Evolutionary conservation across 2,797 vertebrate genomes (phyloP).

Genomic region (Anableps anableps): DNA sequence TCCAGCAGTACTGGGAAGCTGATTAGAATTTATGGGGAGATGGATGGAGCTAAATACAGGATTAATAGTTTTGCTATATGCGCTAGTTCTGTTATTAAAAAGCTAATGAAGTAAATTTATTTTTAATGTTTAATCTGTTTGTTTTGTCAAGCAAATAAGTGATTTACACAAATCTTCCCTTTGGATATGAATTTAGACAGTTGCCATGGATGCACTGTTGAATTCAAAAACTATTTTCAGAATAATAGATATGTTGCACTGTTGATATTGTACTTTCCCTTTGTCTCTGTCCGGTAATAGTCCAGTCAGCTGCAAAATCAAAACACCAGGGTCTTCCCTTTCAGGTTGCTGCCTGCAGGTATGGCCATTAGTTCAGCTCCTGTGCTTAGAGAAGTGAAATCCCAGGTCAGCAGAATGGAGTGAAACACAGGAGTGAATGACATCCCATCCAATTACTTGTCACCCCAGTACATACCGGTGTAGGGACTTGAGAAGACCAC

Average conservation of each 20-base stretch:
- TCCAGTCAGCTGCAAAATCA: conserved; percentile 56
- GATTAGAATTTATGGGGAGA: not conserved
- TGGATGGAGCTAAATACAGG: not conserved
- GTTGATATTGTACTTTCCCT: conserved; percentile 35
- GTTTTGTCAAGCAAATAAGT: not conserved
- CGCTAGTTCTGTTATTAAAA: not conserved
- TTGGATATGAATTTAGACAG: not conserved
- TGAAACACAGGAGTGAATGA: conserved; percentile 70
- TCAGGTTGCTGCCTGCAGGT: conserved; percentile 64
- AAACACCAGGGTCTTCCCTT: conserved; percentile 63
- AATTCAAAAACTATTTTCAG: not conserved
- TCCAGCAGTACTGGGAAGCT: not conserved
- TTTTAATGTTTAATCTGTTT: not conserved
- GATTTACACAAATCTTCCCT: not conserved
- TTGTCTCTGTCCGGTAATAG: conserved; percentile 46
- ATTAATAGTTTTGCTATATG: not conserved
- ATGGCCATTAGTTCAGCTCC: conserved; percentile 68
- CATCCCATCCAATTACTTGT: conserved; percentile 80
- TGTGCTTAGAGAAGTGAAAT: conserved; percentile 60
- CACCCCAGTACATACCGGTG: conserved; percentile 60
- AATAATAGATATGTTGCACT: conserved; percentile 15
- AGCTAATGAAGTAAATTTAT: not conserved
- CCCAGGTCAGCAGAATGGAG: conserved; percentile 63
- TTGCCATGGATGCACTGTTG: conserved; percentile 2
- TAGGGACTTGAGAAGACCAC: conserved; percentile 69